A percentile compares a stretch with the other conserved stretches of the same genome.
phyloP scores from a whole-genome alignment of 2,113 vertebrate genomes.

The Tamias sibiricus region DNA sequence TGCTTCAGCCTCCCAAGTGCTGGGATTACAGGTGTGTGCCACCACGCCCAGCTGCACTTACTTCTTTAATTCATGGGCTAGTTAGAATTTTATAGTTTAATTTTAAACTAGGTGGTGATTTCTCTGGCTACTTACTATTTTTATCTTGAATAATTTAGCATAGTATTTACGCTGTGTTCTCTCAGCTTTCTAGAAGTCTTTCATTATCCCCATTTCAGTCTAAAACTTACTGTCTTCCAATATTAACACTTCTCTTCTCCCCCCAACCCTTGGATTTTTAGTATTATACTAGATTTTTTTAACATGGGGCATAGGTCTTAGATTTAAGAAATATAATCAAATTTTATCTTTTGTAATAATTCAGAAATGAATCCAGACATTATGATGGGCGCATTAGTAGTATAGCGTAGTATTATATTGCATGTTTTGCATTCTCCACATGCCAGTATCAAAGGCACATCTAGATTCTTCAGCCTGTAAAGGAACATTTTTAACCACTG shows the following conservation, averaged over 20 bases:
- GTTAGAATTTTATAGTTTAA: constrained; percentile 45
- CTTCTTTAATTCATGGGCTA: not conserved
- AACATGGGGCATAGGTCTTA: not conserved
- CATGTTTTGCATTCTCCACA: not conserved
- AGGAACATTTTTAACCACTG: not conserved
- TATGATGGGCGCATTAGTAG: not conserved
- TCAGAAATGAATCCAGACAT: constrained; percentile 16
- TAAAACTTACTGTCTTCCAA: not conserved
- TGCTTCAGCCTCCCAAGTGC: no score
- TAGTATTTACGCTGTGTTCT: not conserved
- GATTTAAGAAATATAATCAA: constrained; percentile 20
- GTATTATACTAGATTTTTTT: not conserved
- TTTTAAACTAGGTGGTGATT: constrained; percentile 28
- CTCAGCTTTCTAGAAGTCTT: not conserved
- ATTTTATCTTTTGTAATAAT: constrained; percentile 36
- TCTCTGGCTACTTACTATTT: not conserved
- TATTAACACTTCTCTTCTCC: not conserved
- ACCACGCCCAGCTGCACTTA: no score
- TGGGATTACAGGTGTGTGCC: no score
- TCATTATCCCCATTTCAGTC: not conserved
- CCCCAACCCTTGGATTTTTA: not conserved
- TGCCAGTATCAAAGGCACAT: not conserved
- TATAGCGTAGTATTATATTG: not conserved
- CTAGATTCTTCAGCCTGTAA: not conserved
- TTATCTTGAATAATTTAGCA: constrained; percentile 46